Base-by-base conservation (phyloP, 2,113 vertebrate genomes). In the Camarhynchus parvulus region DNA sequence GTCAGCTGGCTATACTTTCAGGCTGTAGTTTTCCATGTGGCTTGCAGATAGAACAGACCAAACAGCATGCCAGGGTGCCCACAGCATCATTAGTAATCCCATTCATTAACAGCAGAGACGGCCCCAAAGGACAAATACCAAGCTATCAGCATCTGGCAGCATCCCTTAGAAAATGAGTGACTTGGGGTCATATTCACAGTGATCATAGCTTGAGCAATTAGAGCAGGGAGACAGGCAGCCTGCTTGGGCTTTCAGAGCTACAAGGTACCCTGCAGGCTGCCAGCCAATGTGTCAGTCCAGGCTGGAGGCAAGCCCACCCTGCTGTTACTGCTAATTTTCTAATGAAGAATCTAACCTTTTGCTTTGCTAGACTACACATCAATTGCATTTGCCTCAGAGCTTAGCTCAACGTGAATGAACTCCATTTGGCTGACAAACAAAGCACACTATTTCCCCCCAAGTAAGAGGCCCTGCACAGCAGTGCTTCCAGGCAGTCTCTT, bases 331-430 rank as follows among this genome's bases (percentile, higher is more conserved):
- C 61, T 93, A 35, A 89, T 93, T 96, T 70, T 55, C 47, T 89
- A 94, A 96, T 72, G 92, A 97, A 94, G 64, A 92, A 84, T 70
- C 91, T 89, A 87, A 93, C 86, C 92, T 94, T 93, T 78, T 79
- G 68, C 89, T 95, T 92, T 93, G 86, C 80, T 91, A 63, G 59
- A 94, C 93, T 30, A 90, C 88, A 63, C 68, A 83, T 35, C 79
- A 55, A 66, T 19, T 92, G 89, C n/a, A 37, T 37, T 81, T 24
- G 44, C 72, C 72, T 90, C 35, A 49, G 83, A 95, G 76, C 56
- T 74, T 8, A 90, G 73, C 68, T 89, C 83, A 89, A 21, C 4
- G 80, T 41, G 73, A 89, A 83, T 67, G 16, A 94, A 90, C 49
- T 87, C 64, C 41, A 77, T 47, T 59, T 92, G 83, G 90, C 79